A percentile compares a stretch with the other conserved stretches of the same genome.
These are phyloP conservation scores for Tragelaphus buxtoni DNA, from an alignment of 2,113 vertebrate genomes.

Conservation along the genomic window DNA sequence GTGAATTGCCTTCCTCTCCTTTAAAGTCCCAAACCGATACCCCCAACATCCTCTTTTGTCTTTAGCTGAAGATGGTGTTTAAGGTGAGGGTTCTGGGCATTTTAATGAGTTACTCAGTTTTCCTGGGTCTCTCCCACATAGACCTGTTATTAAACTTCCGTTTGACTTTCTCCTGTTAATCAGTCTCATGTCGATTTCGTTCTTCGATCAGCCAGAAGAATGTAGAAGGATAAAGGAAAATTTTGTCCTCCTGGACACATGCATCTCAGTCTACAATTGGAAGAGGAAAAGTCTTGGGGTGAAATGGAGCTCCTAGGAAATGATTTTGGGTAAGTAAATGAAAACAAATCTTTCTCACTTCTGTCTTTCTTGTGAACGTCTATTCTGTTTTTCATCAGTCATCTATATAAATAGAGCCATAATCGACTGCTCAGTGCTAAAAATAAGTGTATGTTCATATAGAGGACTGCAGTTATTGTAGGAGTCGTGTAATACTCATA, in stretches of 20 bases:
- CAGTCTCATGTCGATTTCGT: neutral
- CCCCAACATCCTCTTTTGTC: neutral
- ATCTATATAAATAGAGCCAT: neutral
- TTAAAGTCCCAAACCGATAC: neutral
- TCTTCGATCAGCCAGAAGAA: neutral
- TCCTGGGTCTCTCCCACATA: neutral
- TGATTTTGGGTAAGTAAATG: conserved; percentile 6
- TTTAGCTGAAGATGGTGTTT: neutral
- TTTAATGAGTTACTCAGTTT: neutral
- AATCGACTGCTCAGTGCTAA: neutral
- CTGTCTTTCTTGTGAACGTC: neutral
- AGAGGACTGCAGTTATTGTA: neutral
- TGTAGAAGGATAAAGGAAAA: neutral
- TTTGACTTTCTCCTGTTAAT: neutral
- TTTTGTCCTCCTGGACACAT: neutral
- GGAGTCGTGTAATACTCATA: neutral
- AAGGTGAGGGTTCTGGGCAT: neutral
- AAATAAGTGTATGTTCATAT: neutral
- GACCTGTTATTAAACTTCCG: neutral
- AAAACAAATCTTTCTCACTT: neutral
- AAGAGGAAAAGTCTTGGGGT: neutral
- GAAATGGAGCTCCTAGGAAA: neutral
- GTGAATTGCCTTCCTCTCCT: neutral
- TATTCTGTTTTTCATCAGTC: neutral
- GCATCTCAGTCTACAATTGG: neutral